These are phyloP conservation scores for Aplochiton taeniatus DNA, from an alignment of 2,797 vertebrate species.

Conservation along the genomic window DNA sequence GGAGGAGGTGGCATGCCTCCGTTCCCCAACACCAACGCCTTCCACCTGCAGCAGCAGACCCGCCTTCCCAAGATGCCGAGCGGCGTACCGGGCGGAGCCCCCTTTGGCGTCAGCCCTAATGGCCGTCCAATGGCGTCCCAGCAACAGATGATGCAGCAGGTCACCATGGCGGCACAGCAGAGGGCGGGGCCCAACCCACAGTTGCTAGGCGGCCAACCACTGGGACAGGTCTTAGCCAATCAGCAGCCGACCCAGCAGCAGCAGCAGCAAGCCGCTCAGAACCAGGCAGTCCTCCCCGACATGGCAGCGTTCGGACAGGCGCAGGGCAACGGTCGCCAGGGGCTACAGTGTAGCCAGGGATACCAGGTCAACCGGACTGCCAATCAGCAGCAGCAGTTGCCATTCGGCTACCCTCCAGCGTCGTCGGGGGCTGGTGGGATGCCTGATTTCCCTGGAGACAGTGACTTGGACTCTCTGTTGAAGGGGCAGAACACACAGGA, in stretches of 20 bases:
- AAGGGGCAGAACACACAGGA: constrained; percentile 95
- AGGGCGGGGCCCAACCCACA: constrained; percentile 76
- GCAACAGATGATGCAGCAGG: constrained; percentile 78
- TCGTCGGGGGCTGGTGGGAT: constrained; percentile 71
- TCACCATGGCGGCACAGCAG: constrained; percentile 78
- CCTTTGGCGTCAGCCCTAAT: constrained; percentile 70
- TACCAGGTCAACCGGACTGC: constrained; percentile 87
- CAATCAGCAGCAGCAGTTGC: constrained; percentile 78
- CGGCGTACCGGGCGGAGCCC: constrained; percentile 68
- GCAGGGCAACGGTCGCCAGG: constrained; percentile 74
- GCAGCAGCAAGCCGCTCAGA: constrained; percentile 79
- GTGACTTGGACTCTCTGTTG: constrained; percentile 92
- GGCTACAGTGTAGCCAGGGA: constrained; percentile 87
- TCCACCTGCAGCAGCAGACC: constrained; percentile 84
- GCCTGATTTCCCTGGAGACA: constrained; percentile 83
- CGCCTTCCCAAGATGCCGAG: constrained; percentile 85
- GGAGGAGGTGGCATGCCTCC: constrained; percentile 53
- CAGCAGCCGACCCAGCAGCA: constrained; percentile 75
- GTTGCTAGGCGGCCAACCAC: constrained; percentile 68
- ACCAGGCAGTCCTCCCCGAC: constrained; percentile 82
- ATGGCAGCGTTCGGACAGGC: constrained; percentile 83
- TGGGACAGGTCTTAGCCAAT: constrained; percentile 60
- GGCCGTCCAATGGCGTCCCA: constrained; percentile 81
- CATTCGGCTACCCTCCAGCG: constrained; percentile 87
- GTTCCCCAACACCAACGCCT: constrained; percentile 77